Conservation (phyloP, 2,888 invertebrate species). For the Dryadula phaetusa region DNA sequence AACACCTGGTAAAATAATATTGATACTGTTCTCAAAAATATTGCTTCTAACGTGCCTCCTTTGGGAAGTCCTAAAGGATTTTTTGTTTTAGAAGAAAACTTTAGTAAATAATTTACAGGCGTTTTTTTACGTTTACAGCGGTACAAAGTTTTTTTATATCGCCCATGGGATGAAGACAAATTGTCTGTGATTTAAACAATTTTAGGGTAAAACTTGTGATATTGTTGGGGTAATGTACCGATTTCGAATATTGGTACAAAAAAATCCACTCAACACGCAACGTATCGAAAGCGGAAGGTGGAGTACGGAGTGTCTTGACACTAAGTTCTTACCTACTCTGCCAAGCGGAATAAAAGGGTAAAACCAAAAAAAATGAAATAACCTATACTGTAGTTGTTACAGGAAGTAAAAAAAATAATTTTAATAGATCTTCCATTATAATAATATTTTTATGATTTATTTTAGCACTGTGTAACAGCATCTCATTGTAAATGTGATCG, state of each 20-base stretch:
- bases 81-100: slow-evolving; percentile 37
- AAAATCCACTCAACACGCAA: too few species aligned
- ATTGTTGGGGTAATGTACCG: slow-evolving; percentile 7
- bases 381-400: too few species aligned
- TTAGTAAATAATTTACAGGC: slow-evolving; percentile 43
- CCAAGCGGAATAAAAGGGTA: too few species aligned
- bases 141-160: slow-evolving; percentile 41
- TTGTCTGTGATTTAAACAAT: slow-evolving; percentile 31
- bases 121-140: slow-evolving; percentile 40
- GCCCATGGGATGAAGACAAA: slow-evolving; percentile 39
- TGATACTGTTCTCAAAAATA: slow-evolving; percentile 23
- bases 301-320: too few species aligned
- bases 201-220: slow-evolving; percentile 32
- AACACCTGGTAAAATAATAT: slow-evolving; percentile 21
- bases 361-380: too few species aligned
- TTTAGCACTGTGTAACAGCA: too few species aligned
- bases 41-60: slow-evolving; percentile 23
- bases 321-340: too few species aligned
- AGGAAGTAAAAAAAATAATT: too few species aligned
- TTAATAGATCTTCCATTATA: too few species aligned
- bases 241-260: background rate
- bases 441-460: too few species aligned
- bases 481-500: too few species aligned
- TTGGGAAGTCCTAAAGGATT: slow-evolving; percentile 38
- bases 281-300: too few species aligned